phyloP scores from a whole-genome alignment of 2,797 vertebrate genomes.

The Pampus argenteus region DNA sequence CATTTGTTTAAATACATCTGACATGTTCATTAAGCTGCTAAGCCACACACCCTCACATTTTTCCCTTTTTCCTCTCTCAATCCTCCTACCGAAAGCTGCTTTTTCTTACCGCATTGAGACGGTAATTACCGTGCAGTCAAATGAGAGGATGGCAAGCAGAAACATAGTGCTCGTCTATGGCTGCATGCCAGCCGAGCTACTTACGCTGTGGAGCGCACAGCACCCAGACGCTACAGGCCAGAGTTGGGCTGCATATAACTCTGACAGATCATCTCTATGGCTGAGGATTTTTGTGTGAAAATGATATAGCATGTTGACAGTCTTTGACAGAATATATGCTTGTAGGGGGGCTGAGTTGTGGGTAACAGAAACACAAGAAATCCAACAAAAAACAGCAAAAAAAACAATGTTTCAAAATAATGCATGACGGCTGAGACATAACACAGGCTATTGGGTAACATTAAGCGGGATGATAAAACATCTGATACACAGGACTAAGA shows the following conservation, averaged over 20 bases:
- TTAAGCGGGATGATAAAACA: slow-evolving; percentile 26
- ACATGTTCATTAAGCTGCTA: slow-evolving; percentile 82
- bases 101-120: slow-evolving; percentile 75
- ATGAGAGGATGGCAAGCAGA: slow-evolving; percentile 79
- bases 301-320: slow-evolving; percentile 32
- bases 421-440: background rate
- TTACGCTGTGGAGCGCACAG: slow-evolving; percentile 67
- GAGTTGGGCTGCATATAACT: slow-evolving; percentile 46
- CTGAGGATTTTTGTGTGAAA: slow-evolving; percentile 46
- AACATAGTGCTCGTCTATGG: slow-evolving; percentile 70
- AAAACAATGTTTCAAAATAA: slow-evolving; percentile 18
- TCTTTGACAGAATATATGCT: slow-evolving; percentile 30
- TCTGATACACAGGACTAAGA: slow-evolving; percentile 24
- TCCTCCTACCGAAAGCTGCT: slow-evolving; percentile 70
- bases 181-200: slow-evolving; percentile 76
- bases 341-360: slow-evolving; percentile 6
- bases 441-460: background rate
- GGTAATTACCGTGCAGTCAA: slow-evolving; percentile 81
- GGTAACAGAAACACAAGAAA: slow-evolving; percentile 28
- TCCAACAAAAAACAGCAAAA: background rate
- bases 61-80: slow-evolving; percentile 65
- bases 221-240: slow-evolving; percentile 62
- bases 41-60: slow-evolving; percentile 76
- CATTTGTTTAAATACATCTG: slow-evolving; percentile 84
- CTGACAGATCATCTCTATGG: slow-evolving; percentile 60